These are phyloP conservation scores for Taxidea taxus DNA, from an alignment of 2,113 vertebrate species.

Conservation along the genomic window DNA sequence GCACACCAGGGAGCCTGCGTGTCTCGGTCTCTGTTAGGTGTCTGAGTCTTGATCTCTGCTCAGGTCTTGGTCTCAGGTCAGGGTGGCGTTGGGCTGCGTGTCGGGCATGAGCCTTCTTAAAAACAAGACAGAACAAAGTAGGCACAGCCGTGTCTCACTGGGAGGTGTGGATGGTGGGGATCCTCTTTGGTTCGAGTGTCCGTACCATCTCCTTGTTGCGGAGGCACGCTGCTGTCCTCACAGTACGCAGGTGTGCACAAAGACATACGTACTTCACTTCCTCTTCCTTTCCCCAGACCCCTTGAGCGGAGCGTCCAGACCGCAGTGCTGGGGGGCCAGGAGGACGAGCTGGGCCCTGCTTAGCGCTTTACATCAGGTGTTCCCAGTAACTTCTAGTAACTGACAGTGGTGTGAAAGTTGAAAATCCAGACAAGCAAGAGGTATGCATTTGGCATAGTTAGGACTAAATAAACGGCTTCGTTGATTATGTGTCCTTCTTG, in stretches of 20 bases:
- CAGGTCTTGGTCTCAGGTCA: not conserved
- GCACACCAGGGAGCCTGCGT: not conserved
- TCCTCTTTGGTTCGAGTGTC: not conserved
- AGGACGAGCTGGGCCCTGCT: not conserved
- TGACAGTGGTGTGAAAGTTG: not conserved
- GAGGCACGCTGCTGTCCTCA: not conserved
- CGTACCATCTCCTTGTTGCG: not conserved
- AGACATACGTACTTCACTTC: not conserved
- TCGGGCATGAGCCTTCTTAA: not conserved
- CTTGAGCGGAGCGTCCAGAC: not conserved
- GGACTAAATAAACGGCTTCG: not conserved
- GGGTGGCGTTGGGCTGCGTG: not conserved
- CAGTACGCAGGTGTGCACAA: not conserved
- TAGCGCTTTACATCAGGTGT: not conserved
- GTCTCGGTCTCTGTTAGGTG: not conserved
- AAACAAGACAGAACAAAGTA: not conserved
- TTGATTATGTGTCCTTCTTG: not conserved
- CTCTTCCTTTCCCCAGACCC: not conserved
- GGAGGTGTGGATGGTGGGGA: not conserved
- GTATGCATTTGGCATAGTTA: not conserved
- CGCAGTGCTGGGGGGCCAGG: not conserved
- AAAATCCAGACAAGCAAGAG: not conserved
- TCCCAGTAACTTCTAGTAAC: not conserved
- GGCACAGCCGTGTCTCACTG: not conserved
- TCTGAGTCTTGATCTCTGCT: not conserved